These are phyloP conservation scores for Mnemiopsis leidyi DNA, from an alignment of 37 sponge, comb jelly and placozoan genomes.

Conservation along the genomic window DNA sequence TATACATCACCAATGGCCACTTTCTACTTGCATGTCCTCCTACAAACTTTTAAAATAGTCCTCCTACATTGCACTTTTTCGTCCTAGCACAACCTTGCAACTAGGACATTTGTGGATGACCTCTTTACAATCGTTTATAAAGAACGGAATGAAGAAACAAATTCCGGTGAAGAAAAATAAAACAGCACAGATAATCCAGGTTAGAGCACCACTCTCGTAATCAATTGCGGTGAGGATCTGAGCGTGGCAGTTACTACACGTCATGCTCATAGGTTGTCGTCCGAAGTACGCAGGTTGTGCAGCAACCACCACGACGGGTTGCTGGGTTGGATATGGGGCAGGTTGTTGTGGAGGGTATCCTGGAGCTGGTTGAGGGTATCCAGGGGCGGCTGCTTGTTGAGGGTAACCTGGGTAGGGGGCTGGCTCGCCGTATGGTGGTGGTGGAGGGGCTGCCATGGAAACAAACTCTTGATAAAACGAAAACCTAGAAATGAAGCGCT, in stretches of 20 bases:
- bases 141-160: slow-evolving; percentile 6
- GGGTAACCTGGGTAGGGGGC: too few relatives aligned
- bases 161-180: neutral
- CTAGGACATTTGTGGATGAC: neutral
- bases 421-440: neutral
- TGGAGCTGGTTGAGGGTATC: neutral
- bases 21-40: too few relatives aligned
- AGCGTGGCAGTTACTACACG: neutral
- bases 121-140: neutral
- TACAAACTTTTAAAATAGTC: too few relatives aligned
- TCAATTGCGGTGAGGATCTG: neutral
- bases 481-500: too few relatives aligned
- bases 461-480: too few relatives aligned
- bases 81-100: neutral
- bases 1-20: too few relatives aligned
- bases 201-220: neutral
- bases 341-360: neutral
- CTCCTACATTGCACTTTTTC: too few relatives aligned
- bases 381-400: neutral
- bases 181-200: neutral
- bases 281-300: too few relatives aligned
- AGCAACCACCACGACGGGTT: neutral
- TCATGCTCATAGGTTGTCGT: neutral
- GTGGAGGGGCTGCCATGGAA: neutral
- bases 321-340: neutral